phyloP scores from a whole-genome alignment of 2,797 vertebrate genomes.

The Dromococcyx pavoninus region DNA sequence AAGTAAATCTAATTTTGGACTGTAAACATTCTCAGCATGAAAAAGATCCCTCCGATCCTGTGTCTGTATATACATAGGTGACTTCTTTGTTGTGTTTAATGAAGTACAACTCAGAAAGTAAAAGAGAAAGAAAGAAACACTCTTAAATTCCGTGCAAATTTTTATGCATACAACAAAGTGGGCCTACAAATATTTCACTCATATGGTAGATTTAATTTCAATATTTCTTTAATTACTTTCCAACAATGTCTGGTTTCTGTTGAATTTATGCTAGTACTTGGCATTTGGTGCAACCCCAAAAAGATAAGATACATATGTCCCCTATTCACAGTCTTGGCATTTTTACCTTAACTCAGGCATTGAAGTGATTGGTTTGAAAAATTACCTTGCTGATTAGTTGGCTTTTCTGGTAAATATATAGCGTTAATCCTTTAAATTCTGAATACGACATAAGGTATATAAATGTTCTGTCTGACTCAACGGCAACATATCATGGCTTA shows the following conservation, averaged over 20 bases:
- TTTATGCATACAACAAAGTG: slow-evolving; percentile 49
- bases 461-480: slow-evolving; percentile 61
- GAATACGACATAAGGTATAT: slow-evolving; percentile 67
- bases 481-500: slow-evolving; percentile 67
- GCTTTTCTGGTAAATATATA: slow-evolving; percentile 67
- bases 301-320: slow-evolving; percentile 80
- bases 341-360: slow-evolving; percentile 75
- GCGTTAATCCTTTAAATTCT: slow-evolving; percentile 71
- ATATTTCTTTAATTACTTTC: slow-evolving; percentile 81
- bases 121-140: neutral
- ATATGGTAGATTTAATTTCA: slow-evolving; percentile 75
- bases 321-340: slow-evolving; percentile 76
- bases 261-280: slow-evolving; percentile 75
- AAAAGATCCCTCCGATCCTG: neutral
- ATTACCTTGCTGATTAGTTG: slow-evolving; percentile 77
- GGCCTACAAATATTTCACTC: slow-evolving; percentile 71
- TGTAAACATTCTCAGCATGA: neutral
- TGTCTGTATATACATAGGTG: neutral
- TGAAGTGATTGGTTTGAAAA: slow-evolving; percentile 71
- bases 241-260: slow-evolving; percentile 77
- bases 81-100: neutral
- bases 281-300: slow-evolving; percentile 78
- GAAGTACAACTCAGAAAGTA: slow-evolving; percentile 8
- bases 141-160: slow-evolving; percentile 49
- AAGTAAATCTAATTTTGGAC: slow-evolving; percentile 19